phyloP scores from a whole-genome alignment of 2,797 vertebrate genomes.

The Lemur catta region DNA sequence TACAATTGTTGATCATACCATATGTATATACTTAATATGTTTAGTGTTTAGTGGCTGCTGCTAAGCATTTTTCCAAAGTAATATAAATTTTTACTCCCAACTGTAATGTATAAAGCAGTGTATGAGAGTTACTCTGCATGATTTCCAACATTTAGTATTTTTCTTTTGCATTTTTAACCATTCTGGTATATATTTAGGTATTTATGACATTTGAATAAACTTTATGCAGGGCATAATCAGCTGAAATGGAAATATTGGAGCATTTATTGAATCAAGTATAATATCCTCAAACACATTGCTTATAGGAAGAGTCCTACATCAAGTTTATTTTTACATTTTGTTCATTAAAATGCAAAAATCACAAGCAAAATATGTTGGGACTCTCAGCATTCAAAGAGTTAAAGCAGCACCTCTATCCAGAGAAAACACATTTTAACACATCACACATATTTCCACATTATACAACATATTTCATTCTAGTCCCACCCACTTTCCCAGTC shows the following conservation, averaged over 20 bases:
- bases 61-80: not conserved
- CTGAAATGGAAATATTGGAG: not conserved
- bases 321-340: not conserved
- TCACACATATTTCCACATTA: not conserved
- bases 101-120: not conserved
- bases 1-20: not conserved
- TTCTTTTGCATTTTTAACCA: not conserved
- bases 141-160: not conserved
- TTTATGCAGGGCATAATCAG: not conserved
- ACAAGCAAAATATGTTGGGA: not conserved
- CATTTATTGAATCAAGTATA: not conserved
- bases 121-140: not conserved
- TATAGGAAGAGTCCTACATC: rapidly evolving
- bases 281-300: not conserved
- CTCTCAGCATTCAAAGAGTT: not conserved
- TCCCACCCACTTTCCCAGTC: not conserved
- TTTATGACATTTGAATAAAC: not conserved
- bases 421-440: not conserved
- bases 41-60: not conserved
- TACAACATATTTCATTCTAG: not conserved
- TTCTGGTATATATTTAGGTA: not conserved
- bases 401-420: not conserved
- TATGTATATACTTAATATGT: not conserved
- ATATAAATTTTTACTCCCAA: not conserved
- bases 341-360: not conserved